These are phyloP conservation scores for Pterocles orientalis DNA, from an alignment of 2,113 vertebrate genomes.

Conservation along the genomic window DNA sequence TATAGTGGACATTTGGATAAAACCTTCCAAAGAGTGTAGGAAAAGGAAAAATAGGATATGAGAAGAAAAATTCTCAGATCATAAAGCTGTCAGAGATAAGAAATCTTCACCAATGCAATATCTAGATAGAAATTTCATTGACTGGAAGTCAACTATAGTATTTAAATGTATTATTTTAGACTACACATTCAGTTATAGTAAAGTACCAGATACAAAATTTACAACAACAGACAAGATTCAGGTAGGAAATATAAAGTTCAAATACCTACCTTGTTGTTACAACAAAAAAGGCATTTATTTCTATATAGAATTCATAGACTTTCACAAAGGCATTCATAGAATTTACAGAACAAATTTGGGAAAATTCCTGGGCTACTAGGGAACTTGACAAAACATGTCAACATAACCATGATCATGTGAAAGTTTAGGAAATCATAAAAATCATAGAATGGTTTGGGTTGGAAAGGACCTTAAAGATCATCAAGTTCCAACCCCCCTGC, in stretches of 20 bases:
- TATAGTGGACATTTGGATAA: not conserved
- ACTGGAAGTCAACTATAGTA: not conserved
- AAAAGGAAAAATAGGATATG: not conserved
- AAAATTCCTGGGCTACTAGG: not conserved
- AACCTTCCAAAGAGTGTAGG: not conserved
- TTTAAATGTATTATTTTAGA: not conserved
- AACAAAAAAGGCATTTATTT: not conserved
- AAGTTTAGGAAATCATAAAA: not conserved
- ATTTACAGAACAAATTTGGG: not conserved
- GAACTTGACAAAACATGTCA: not conserved
- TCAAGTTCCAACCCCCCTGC: no score
- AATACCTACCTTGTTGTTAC: not conserved
- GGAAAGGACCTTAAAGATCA: no score
- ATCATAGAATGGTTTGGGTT: no score
- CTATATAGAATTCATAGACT: not conserved
- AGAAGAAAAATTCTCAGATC: not conserved
- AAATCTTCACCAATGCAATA: not conserved
- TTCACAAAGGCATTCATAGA: not conserved
- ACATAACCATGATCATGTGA: not conserved
- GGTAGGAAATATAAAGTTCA: not conserved
- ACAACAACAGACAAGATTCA: not conserved
- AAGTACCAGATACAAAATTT: not conserved
- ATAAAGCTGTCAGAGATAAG: not conserved
- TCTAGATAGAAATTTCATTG: not conserved
- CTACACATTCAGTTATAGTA: not conserved